Conservation (phyloP, 2,797 vertebrate genomes). For the Tapirus indicus region DNA sequence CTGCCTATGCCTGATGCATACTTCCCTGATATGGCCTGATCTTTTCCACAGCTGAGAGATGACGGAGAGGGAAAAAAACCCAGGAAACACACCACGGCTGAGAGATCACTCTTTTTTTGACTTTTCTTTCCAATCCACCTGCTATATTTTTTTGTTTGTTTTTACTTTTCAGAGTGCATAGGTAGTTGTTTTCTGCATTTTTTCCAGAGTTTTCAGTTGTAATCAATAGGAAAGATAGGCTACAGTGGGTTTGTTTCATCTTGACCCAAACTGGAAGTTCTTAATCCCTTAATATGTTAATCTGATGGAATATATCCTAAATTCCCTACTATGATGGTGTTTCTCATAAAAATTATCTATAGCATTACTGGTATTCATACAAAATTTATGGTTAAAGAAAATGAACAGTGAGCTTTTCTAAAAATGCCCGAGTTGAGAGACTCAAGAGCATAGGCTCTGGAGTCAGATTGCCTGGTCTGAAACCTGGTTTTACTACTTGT, state of each 20-base stretch:
- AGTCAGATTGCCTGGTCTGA: neutral
- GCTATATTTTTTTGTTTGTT: neutral
- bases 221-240: neutral
- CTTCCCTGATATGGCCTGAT: neutral
- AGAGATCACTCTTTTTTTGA: neutral
- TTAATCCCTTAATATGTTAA: neutral
- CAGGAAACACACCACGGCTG: neutral
- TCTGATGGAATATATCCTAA: neutral
- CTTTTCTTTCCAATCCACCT: neutral
- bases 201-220: neutral
- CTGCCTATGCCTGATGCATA: neutral
- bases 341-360: neutral
- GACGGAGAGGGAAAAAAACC: neutral
- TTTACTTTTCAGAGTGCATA: neutral
- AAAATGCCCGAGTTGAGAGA: neutral
- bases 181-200: neutral
- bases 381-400: neutral
- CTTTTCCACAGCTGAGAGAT: neutral
- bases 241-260: neutral
- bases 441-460: neutral
- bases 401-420: neutral
- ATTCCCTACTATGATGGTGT: neutral
- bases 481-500: neutral
- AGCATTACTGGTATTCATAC: neutral
- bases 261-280: neutral